Conservation (phyloP, 2,797 vertebrate genomes). For the Anolis apletophallus region DNA sequence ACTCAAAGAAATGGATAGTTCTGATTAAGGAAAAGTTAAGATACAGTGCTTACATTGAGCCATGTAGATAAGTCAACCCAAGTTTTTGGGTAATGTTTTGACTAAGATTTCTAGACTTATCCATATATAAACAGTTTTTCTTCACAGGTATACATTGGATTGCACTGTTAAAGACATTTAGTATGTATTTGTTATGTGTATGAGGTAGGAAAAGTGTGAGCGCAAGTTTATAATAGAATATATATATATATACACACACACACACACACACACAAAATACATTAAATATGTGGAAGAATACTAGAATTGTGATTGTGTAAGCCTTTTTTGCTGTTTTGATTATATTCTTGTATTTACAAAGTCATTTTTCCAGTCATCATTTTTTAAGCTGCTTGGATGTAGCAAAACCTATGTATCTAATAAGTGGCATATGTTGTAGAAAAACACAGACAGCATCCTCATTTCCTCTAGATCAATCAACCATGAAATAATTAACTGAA, state of each 20-base stretch:
- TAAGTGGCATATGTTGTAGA: constrained; percentile 78
- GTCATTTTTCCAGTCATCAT: constrained; percentile 90
- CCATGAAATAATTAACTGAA: constrained; percentile 82
- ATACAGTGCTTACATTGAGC: too few species aligned
- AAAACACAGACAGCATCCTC: constrained; percentile 79
- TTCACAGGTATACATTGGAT: not conserved
- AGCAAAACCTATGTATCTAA: constrained; percentile 83
- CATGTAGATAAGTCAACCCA: too few species aligned
- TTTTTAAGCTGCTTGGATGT: constrained; percentile 79
- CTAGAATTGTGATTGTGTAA: constrained; percentile 87
- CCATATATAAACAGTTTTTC: too few species aligned
- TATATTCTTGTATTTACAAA: constrained; percentile 89
- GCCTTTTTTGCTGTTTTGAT: constrained; percentile 89
- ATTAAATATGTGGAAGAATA: constrained; percentile 66
- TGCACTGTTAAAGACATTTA: not conserved
- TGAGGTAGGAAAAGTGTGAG: not conserved
- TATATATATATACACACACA: too few species aligned
- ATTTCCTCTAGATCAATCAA: constrained; percentile 81
- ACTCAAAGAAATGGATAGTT: too few species aligned
- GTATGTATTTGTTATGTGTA: not conserved
- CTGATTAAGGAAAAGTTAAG: too few species aligned
- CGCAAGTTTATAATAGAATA: not conserved
- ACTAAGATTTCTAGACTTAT: too few species aligned
- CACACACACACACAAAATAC: too few species aligned
- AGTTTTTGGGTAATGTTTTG: too few species aligned